Conservation (phyloP, 2,113 vertebrate genomes). For the Heptranchias perlo region DNA sequence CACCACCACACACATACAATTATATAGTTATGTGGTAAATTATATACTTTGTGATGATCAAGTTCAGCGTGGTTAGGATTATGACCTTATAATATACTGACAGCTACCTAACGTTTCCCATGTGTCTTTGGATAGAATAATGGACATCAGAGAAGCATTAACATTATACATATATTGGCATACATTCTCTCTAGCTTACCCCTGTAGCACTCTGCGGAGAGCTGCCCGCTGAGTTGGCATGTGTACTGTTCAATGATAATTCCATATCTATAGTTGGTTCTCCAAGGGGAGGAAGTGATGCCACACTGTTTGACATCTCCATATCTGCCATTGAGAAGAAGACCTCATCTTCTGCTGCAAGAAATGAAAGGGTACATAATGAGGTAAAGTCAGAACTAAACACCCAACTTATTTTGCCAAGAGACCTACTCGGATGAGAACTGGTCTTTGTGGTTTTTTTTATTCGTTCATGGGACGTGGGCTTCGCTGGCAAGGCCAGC, state of each 20-base stretch:
- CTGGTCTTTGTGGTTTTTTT: no score
- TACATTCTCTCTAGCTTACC: slow-evolving; percentile 53
- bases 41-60: no score
- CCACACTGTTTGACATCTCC: slow-evolving; percentile 96
- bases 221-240: slow-evolving; percentile 77
- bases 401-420: not conserved
- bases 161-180: not conserved
- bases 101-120: not conserved
- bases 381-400: not conserved
- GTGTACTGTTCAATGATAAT: slow-evolving; percentile 86
- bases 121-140: not conserved
- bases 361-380: slow-evolving; percentile 5
- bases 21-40: no score
- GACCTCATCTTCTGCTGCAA: slow-evolving; percentile 79
- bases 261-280: slow-evolving; percentile 91
- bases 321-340: slow-evolving; percentile 99
- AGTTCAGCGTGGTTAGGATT: not conserved
- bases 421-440: not conserved
- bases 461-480: no score
- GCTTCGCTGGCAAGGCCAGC: no score
- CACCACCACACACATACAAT: not conserved
- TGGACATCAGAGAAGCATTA: not conserved
- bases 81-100: not conserved
- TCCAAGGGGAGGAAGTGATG: slow-evolving; percentile 89
- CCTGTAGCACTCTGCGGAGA: slow-evolving; percentile 75